phyloP scores from a whole-genome alignment of 2,888 invertebrate species.

The Nycteola revayana region DNA sequence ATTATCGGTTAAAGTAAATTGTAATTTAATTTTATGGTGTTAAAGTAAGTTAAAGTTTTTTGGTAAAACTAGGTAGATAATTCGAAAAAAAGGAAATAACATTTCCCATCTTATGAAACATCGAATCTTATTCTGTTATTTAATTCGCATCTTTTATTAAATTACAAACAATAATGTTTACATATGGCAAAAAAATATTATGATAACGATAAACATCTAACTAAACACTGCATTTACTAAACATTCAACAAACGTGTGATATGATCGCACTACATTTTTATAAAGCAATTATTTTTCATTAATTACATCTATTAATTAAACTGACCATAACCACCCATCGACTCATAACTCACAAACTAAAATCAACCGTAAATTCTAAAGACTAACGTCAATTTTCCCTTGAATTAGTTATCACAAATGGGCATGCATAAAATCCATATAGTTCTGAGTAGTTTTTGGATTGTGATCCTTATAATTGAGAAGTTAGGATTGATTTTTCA shows the following conservation, averaged over 20 bases:
- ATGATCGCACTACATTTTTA: conserved; percentile 28
- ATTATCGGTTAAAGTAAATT: no score
- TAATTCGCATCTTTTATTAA: no score
- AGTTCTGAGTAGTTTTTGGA: conserved; percentile 14
- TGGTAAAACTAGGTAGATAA: no score
- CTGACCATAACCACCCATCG: conserved; percentile 33
- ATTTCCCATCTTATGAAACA: no score
- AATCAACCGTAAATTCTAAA: conserved; percentile 8
- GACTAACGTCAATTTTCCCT: conserved; percentile 12
- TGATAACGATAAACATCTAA: conserved; percentile 23
- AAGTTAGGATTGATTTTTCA: not conserved
- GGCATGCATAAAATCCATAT: conserved; percentile 31
- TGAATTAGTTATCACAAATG: conserved; percentile 12
- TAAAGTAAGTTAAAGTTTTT: no score
- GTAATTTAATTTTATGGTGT: no score
- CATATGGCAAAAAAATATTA: conserved; percentile 30
- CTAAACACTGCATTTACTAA: conserved; percentile 33
- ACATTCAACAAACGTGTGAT: conserved; percentile 26
- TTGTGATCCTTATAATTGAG: conserved; percentile 1
- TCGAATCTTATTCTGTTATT: no score
- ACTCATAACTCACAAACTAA: not conserved
- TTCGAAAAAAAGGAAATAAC: no score
- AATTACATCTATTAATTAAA: conserved; percentile 37
- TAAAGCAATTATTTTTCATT: conserved; percentile 24
- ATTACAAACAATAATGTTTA: conserved; percentile 7